phyloP scores from a whole-genome alignment of 2,797 vertebrate genomes.

The Megalops cyprinoides region DNA sequence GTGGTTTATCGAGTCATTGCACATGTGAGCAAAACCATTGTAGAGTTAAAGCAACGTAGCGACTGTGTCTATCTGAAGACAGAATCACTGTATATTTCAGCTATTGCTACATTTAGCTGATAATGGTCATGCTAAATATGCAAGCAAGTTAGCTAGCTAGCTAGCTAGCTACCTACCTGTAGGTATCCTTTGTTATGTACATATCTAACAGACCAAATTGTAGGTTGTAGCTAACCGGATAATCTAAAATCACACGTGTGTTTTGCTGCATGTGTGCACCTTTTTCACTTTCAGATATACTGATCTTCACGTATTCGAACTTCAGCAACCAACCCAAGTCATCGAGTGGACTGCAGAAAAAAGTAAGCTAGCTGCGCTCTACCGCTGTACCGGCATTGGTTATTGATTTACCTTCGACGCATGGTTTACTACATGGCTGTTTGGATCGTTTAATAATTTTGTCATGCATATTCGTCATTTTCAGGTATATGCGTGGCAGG shows the following conservation, averaged over 20 bases:
- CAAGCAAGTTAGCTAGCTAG: no score
- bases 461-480: neutral
- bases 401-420: neutral
- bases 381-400: neutral
- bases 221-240: no score
- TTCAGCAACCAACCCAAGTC: slow-evolving; percentile 83
- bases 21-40: slow-evolving; percentile 60
- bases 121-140: no score
- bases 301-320: slow-evolving; percentile 85
- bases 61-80: no score
- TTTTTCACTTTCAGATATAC: slow-evolving; percentile 73
- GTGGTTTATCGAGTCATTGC: slow-evolving; percentile 76
- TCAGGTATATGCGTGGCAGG: slow-evolving; percentile 87
- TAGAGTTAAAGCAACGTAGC: no score
- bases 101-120: no score
- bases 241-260: no score
- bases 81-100: no score
- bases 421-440: neutral
- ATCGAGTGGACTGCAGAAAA: slow-evolving; percentile 83
- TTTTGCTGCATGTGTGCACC: no score
- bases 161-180: no score
- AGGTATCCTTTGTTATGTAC: no score
- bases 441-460: slow-evolving; percentile 12
- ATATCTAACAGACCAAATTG: no score
- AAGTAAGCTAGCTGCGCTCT: slow-evolving; percentile 80